Conservation (phyloP, 2,797 vertebrate species). For the Antrozous pallidus region DNA sequence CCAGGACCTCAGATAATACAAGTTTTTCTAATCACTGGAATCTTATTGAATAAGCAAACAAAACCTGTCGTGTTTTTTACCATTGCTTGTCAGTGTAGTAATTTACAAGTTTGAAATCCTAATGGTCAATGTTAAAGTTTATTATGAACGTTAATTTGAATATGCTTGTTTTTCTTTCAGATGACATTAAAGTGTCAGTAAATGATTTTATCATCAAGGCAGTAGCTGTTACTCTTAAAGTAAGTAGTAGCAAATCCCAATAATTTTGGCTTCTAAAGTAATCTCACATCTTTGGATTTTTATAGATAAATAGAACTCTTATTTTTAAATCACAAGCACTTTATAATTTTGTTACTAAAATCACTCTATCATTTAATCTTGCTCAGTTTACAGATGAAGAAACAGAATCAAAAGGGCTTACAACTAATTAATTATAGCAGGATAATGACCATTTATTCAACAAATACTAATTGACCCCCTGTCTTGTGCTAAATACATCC, state of each 20-base stretch:
- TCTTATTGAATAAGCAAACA: conserved; percentile 1
- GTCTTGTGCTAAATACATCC: background rate
- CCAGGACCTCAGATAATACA: background rate
- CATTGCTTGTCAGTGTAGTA: background rate
- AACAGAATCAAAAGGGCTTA: background rate
- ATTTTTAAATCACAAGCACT: conserved; percentile 28
- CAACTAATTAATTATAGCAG: background rate
- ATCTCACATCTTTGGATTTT: background rate
- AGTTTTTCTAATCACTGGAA: conserved; percentile 31
- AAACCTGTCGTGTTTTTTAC: background rate
- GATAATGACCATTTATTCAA: background rate
- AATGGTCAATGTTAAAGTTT: background rate
- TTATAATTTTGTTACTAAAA: background rate
- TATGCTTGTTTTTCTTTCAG: conserved; percentile 82
- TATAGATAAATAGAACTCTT: background rate
- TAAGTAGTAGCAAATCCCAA: conserved; percentile 87
- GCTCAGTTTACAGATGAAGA: background rate
- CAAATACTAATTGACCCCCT: background rate
- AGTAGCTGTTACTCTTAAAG: conserved; percentile 92
- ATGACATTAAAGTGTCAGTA: conserved; percentile 95
- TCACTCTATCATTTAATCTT: background rate
- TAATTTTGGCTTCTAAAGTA: conserved; percentile 26
- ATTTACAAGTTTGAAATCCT: background rate
- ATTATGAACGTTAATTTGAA: conserved; percentile 10
- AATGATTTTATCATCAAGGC: conserved; percentile 99